Evolutionary conservation across 1,140 invertebrate species (phyloP), one percentile per base, ranked within the genome.

Genomic region (Bicyclus anynana): DNA sequence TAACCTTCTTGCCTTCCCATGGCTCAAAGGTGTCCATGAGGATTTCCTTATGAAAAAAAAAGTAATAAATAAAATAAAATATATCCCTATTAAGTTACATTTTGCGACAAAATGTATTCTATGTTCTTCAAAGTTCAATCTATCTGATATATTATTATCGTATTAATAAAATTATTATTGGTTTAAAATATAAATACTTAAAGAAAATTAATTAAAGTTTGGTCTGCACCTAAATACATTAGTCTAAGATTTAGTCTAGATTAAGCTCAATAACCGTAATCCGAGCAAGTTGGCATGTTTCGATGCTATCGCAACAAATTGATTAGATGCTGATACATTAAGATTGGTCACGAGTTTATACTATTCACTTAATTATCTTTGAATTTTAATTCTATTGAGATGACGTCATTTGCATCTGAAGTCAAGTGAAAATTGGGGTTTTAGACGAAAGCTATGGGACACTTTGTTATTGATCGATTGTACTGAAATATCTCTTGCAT

Each of bases 291-390:
- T 46, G 23, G 53, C 53, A 50, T 21, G 37, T 49, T 52, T 14
- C 44, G 49, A 53, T 59, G 42, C 48, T 53, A 53, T 59, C 57
- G 23, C 50, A 38, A 52, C 57, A 59, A 59, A 59, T 59, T 53
- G 50, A 64, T 64, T 38, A 51, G 62, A 64, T 59, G 55, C 62
- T 59, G 51, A 64, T 59, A 47, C 52, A 59, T 59, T 59, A 58
- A 55, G 62, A 55, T 59, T 59, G 56, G 27, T 58, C 53, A 62
- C 54, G 55, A 64, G 46, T 48, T 59, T 40, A 55, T 53, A 54
- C 51, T 53, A 64, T 63, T 63, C 60, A 63, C 53, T 67, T 57
- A 62, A 62, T 66, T 72, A 69, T 65, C 65, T 68, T 65, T 61
- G 51, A n/a, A n/a, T n/a, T n/a, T n/a, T n/a, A n/a, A n/a, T n/a